phyloP scores from a whole-genome alignment of 2,797 vertebrate species.

The Gobio occitaniae region DNA sequence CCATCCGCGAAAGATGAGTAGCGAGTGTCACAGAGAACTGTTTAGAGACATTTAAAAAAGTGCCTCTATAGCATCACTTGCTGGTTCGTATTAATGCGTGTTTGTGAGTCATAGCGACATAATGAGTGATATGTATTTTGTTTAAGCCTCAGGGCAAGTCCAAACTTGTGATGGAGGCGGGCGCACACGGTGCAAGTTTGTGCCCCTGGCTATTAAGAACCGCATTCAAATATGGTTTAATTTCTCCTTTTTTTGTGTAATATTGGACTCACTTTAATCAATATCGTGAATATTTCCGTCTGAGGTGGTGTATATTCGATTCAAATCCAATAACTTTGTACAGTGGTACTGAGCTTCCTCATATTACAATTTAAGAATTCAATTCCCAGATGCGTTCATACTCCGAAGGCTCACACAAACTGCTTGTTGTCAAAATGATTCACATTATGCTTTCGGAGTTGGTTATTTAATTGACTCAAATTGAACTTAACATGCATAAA shows the following conservation, averaged over 20 bases:
- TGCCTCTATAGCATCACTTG: not conserved
- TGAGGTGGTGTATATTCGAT: not conserved
- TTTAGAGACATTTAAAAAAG: conserved; percentile 12
- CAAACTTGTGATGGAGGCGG: not conserved
- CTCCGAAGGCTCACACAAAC: not conserved
- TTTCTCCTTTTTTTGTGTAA: conserved; percentile 8
- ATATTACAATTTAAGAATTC: not conserved
- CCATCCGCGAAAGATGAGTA: not conserved
- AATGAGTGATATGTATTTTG: conserved; percentile 34
- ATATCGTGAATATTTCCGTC: conserved; percentile 26
- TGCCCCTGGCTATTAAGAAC: conserved; percentile 39
- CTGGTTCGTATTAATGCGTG: not conserved
- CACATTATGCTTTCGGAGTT: conserved; percentile 1
- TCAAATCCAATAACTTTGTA: conserved; percentile 12
- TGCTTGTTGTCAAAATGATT: not conserved
- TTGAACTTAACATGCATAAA: not conserved
- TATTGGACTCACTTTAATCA: conserved; percentile 5
- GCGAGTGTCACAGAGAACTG: not conserved
- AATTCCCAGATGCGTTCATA: not conserved
- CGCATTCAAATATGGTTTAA: conserved; percentile 28
- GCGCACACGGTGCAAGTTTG: not conserved
- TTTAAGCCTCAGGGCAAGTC: conserved; percentile 46
- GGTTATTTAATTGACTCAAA: not conserved
- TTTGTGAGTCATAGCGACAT: conserved; percentile 20
- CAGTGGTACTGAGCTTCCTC: not conserved